Conservation (phyloP, 1,140 invertebrate species). For the Drosophila athabasca region DNA sequence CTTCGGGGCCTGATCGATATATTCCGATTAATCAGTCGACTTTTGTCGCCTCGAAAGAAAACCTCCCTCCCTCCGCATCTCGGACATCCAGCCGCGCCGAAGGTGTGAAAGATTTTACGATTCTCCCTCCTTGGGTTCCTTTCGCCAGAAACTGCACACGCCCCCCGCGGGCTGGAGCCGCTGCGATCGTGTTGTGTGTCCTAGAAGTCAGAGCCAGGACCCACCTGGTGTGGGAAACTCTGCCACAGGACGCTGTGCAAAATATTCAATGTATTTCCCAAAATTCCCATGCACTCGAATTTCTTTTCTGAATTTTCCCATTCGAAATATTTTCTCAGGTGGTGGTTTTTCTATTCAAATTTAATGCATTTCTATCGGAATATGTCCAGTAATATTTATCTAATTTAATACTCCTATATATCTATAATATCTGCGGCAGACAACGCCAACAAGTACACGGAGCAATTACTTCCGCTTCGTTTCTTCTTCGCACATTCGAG, state of each 20-base stretch:
- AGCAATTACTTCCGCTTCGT: too few relatives aligned
- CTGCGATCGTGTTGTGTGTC: conserved; percentile 63
- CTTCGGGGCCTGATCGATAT: conserved; percentile 65
- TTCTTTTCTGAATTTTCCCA: background rate
- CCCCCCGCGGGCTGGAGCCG: conserved; percentile 54
- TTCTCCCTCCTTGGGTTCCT: conserved; percentile 23
- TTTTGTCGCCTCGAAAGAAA: conserved; percentile 50
- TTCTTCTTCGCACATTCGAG: too few relatives aligned
- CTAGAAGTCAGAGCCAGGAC: conserved; percentile 30
- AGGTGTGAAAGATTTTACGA: conserved; percentile 79
- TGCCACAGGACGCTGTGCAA: conserved; percentile 20
- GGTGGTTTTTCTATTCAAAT: too few relatives aligned
- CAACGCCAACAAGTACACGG: too few relatives aligned
- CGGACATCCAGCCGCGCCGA: conserved; percentile 54
- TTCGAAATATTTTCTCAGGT: too few relatives aligned
- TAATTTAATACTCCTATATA: too few relatives aligned
- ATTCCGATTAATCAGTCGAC: conserved; percentile 75
- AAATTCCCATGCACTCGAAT: conserved; percentile 4
- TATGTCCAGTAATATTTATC: too few relatives aligned
- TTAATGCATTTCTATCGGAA: too few relatives aligned
- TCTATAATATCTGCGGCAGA: too few relatives aligned
- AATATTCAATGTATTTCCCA: conserved; percentile 2
- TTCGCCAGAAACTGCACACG: conserved; percentile 62
- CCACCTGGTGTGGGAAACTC: conserved; percentile 70
- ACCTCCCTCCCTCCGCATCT: background rate